phyloP scores from a whole-genome alignment of 1,140 invertebrate genomes.

The Anoplolepis gracilipes region DNA sequence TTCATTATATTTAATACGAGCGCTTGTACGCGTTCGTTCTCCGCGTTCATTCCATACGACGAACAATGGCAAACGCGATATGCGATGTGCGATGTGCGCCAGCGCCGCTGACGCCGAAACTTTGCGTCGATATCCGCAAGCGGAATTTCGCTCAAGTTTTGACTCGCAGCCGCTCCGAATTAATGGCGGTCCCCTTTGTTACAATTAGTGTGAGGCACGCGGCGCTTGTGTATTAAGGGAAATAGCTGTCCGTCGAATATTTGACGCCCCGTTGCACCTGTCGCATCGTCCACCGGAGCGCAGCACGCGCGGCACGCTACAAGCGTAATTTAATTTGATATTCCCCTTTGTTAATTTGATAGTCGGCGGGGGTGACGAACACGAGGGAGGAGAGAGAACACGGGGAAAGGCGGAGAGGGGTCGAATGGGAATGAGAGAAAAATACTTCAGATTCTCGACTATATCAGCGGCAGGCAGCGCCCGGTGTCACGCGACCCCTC shows the following conservation, averaged over 20 bases:
- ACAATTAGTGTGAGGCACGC: constrained; percentile 46
- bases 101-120: not conserved
- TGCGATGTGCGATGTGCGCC: not conserved
- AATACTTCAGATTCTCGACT: constrained; percentile 78
- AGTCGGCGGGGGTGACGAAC: constrained; percentile 37
- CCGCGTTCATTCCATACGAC: not conserved
- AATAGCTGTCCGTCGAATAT: constrained; percentile 69
- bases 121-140: constrained; percentile 22
- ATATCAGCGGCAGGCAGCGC: constrained; percentile 65
- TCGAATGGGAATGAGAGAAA: constrained; percentile 66
- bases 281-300: constrained; percentile 52
- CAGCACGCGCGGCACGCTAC: constrained; percentile 33
- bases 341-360: constrained; percentile 79
- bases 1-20: constrained; percentile 59
- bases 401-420: constrained; percentile 8
- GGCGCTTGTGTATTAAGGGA: constrained; percentile 35
- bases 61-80: constrained; percentile 40
- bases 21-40: constrained; percentile 10
- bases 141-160: constrained; percentile 54
- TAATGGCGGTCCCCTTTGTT: constrained; percentile 60
- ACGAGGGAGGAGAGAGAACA: not conserved
- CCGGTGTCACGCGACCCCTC: constrained; percentile 65
- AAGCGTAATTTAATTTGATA: constrained; percentile 79
- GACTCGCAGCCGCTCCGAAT: constrained; percentile 8
- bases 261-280: constrained; percentile 67